These are phyloP conservation scores for Chondrosia reniformis DNA, from an alignment of 37 sponge, comb jelly and placozoan genomes.

Conservation along the genomic window DNA sequence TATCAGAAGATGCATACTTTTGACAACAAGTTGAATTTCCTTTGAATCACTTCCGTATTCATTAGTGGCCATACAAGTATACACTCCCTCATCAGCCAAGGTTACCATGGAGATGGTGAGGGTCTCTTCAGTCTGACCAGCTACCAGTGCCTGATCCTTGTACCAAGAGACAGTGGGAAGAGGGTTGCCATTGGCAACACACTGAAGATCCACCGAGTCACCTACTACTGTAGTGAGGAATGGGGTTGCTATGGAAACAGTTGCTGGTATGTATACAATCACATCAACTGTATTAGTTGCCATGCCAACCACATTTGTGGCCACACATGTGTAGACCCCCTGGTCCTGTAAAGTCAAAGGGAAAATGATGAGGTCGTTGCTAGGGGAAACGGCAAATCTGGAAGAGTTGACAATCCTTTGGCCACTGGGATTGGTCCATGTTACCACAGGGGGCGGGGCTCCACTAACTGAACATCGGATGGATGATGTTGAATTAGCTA, in stretches of 20 bases:
- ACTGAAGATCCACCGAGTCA: slow-evolving; percentile 27
- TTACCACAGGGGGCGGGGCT: slow-evolving; percentile 42
- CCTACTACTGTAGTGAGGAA: no score
- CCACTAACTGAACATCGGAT: slow-evolving; percentile 47
- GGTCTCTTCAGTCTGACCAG: slow-evolving; percentile 3
- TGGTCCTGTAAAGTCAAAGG: no score
- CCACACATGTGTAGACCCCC: no score
- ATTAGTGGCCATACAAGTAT: slow-evolving; percentile 60
- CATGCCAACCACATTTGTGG: not conserved
- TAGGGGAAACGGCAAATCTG: slow-evolving; percentile 11
- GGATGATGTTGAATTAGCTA: not conserved
- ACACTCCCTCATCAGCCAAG: slow-evolving; percentile 24
- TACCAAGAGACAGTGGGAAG: slow-evolving; percentile 46
- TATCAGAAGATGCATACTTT: not conserved
- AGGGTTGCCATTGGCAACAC: slow-evolving; percentile 51
- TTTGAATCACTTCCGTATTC: not conserved
- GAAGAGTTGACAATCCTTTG: not conserved
- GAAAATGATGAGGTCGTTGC: no score
- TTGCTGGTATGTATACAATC: no score
- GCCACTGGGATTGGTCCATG: slow-evolving; percentile 57
- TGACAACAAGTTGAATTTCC: not conserved
- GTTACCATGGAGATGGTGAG: slow-evolving; percentile 32
- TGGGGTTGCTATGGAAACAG: no score
- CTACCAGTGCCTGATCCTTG: slow-evolving; percentile 16
- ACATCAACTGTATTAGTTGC: no score